Conservation (phyloP, 2,113 vertebrate genomes). For the Eretmochelys imbricata region DNA sequence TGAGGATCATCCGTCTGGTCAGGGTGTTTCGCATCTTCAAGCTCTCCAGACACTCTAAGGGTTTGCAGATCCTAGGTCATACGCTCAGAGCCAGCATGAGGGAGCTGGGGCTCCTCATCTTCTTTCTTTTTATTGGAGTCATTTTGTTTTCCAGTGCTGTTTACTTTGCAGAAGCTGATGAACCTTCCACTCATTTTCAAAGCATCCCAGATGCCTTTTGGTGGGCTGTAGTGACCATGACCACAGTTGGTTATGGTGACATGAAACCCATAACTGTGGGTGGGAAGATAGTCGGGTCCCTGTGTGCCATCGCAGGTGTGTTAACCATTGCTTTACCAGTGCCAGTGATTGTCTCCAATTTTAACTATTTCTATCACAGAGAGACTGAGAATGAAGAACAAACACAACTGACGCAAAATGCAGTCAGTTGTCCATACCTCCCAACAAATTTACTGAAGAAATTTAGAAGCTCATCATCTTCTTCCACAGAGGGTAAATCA, state of each 20-base stretch:
- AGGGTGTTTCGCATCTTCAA: constrained; percentile 99
- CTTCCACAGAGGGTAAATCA: constrained; percentile 95
- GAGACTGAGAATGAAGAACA: constrained; percentile 97
- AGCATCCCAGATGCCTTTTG: constrained; percentile 99
- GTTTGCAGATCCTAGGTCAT: constrained; percentile 98
- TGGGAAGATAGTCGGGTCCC: constrained; percentile 97
- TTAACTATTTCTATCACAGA: constrained; percentile 99
- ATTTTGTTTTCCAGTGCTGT: constrained; percentile 99
- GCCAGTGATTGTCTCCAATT: constrained; percentile 99
- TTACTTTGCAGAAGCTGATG: constrained; percentile 97
- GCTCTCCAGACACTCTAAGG: constrained; percentile 97
- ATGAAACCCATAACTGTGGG: constrained; percentile 99
- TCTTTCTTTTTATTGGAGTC: constrained; percentile 98
- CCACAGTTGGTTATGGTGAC: constrained; percentile 98
- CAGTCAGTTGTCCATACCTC: constrained; percentile 93
- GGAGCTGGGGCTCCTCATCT: constrained; percentile 96
- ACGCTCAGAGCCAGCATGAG: constrained; percentile 97
- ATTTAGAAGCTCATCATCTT: constrained; percentile 91
- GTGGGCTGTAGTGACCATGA: constrained; percentile 99
- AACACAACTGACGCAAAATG: constrained; percentile 86
- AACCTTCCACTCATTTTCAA: constrained; percentile 95
- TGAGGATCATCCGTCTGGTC: constrained; percentile 97
- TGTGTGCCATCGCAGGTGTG: constrained; percentile 98
- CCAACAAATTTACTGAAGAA: constrained; percentile 91
- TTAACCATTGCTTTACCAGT: constrained; percentile 98